Evolutionary conservation across 2,888 invertebrate species (phyloP).

Genomic region (Craniophora ligustri): DNA sequence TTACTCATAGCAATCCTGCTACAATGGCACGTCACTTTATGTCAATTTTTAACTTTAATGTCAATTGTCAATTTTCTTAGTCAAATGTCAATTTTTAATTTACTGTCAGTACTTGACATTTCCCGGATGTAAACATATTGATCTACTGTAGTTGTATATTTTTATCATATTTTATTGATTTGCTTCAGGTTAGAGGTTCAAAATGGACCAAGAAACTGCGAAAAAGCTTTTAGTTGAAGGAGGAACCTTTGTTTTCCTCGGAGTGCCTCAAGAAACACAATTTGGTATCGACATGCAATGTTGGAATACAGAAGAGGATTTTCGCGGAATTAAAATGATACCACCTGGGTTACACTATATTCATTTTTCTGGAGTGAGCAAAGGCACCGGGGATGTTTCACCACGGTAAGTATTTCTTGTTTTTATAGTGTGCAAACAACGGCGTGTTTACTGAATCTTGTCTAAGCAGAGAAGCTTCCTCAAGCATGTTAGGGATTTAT

Average conservation of each 20-base stretch:
- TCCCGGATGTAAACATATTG: conserved; percentile 74
- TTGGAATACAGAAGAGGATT: conserved; percentile 97
- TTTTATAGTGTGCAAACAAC: too few relatives aligned
- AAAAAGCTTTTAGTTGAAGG: conserved; percentile 93
- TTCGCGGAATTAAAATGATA: conserved; percentile 99
- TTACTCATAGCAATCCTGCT: too few relatives aligned
- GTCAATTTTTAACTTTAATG: too few relatives aligned
- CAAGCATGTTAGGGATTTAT: too few relatives aligned
- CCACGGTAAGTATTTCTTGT: conserved; percentile 85
- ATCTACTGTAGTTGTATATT: conserved; percentile 59
- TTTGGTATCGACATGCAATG: conserved; percentile 96
- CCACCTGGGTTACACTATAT: conserved; percentile 98
- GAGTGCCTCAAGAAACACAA: conserved; percentile 96
- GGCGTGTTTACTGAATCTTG: too few relatives aligned
- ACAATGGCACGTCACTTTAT: too few relatives aligned
- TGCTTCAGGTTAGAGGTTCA: conserved; percentile 52
- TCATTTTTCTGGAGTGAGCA: conserved; percentile 93
- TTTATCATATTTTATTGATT: conserved; percentile 65
- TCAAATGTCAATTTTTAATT: conserved; percentile 29
- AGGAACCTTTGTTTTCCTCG: conserved; percentile 94
- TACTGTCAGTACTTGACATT: conserved; percentile 49
- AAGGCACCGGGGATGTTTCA: conserved; percentile 89
- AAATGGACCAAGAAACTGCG: conserved; percentile 93
- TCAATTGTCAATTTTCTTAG: conserved; percentile 13
- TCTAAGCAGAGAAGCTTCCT: too few relatives aligned